Percentiles rank a stretch among this genome's conserved stretches.
Evolutionary conservation across 2,797 vertebrate genomes (phyloP).

Genomic region (Aplochiton taeniatus): DNA sequence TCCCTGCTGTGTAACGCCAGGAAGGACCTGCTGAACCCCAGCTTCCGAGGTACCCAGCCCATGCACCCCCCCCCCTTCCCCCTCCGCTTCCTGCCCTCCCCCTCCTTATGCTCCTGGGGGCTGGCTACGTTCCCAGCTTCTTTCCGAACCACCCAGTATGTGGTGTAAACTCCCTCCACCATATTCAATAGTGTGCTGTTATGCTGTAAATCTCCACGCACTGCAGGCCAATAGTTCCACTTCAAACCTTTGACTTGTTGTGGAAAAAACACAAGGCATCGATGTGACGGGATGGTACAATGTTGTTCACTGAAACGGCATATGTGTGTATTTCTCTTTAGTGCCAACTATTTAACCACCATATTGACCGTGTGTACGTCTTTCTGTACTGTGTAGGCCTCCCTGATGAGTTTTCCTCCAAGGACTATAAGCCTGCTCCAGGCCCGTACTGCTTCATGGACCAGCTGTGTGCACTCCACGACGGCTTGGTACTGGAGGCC

Average conservation of each 20-base stretch:
- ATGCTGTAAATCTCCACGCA: too few species aligned
- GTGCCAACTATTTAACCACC: too few species aligned
- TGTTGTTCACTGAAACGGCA: too few species aligned
- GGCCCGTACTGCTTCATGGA: constrained; percentile 89
- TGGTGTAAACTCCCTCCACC: too few species aligned
- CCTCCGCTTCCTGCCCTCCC: background rate
- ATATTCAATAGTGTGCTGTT: too few species aligned
- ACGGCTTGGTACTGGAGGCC: constrained; percentile 91
- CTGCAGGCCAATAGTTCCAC: too few species aligned
- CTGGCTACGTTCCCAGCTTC: too few species aligned
- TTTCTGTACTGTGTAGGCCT: constrained; percentile 69
- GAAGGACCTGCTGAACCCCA: constrained; percentile 88
- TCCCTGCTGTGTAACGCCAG: constrained; percentile 87
- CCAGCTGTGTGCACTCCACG: constrained; percentile 88
- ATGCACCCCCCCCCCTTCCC: background rate
- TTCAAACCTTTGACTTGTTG: too few species aligned
- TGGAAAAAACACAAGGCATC: too few species aligned
- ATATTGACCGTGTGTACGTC: background rate
- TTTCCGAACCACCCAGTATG: too few species aligned
- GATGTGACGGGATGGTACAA: too few species aligned
- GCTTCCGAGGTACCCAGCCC: constrained; percentile 81
- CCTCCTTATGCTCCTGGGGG: background rate
- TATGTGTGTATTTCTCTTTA: too few species aligned
- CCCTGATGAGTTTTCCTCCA: constrained; percentile 84
- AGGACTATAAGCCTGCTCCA: constrained; percentile 80